Conservation (phyloP, 2,888 invertebrate genomes). For the Apotomis betuletana region DNA sequence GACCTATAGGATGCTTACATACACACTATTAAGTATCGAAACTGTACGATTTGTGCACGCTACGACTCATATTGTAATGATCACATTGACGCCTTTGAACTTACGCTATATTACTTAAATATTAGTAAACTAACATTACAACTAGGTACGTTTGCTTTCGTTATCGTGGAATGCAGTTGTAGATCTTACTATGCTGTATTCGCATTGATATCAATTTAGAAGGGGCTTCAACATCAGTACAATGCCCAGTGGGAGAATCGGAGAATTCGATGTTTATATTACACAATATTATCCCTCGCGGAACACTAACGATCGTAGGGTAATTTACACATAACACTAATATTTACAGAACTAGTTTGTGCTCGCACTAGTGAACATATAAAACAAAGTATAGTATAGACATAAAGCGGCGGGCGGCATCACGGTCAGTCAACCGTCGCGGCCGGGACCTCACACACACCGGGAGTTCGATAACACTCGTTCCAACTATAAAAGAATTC, state of each 20-base stretch:
- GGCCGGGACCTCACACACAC: slow-evolving; percentile 54
- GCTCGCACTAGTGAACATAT: slow-evolving; percentile 73
- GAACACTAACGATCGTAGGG: slow-evolving; percentile 67
- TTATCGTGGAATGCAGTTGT: slow-evolving; percentile 79
- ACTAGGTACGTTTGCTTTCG: slow-evolving; percentile 74
- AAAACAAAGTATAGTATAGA: slow-evolving; percentile 52
- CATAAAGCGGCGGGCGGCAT: slow-evolving; percentile 28
- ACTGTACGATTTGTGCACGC: slow-evolving; percentile 79
- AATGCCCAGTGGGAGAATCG: slow-evolving; percentile 71
- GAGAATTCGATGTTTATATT: slow-evolving; percentile 79
- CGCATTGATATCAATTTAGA: slow-evolving; percentile 60
- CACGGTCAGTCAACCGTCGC: slow-evolving; percentile 31
- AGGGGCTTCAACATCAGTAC: slow-evolving; percentile 77
- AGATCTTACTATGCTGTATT: slow-evolving; percentile 69
- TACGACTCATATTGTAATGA: slow-evolving; percentile 76
- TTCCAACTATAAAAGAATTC: slow-evolving; percentile 59
- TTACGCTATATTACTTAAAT: slow-evolving; percentile 68
- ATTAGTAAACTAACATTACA: slow-evolving; percentile 65
- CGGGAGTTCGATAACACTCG: slow-evolving; percentile 61
- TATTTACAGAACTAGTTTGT: slow-evolving; percentile 81
- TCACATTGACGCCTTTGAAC: slow-evolving; percentile 79
- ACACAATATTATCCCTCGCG: slow-evolving; percentile 63
- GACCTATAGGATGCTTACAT: slow-evolving; percentile 76
- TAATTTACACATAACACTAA: slow-evolving; percentile 80
- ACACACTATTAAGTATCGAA: slow-evolving; percentile 62